Percentiles rank a stretch among this genome's conserved stretches.
Evolutionary conservation across 2,888 invertebrate genomes (phyloP).

Genomic region (Epistrophella euchroma): DNA sequence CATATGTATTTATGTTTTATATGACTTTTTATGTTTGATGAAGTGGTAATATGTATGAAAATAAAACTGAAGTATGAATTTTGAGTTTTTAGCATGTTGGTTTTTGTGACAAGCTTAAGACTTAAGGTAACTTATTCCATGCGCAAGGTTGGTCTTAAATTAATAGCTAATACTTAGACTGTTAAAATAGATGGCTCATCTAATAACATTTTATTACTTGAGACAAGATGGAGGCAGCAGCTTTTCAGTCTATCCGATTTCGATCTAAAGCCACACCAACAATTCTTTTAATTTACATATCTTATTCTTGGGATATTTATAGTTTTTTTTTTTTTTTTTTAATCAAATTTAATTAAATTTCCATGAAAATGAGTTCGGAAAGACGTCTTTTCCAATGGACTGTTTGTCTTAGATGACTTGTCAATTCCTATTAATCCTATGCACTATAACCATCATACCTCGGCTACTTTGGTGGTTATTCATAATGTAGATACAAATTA

Average conservation of each 20-base stretch:
- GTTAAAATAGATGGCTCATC: neutral
- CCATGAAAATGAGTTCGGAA: too few relatives aligned
- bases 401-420: too few relatives aligned
- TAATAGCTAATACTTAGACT: neutral
- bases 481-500: too few relatives aligned
- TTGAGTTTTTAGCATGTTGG: neutral
- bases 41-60: slow-evolving; percentile 12
- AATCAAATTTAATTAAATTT: too few relatives aligned
- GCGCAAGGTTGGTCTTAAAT: neutral
- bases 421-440: too few relatives aligned
- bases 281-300: too few relatives aligned
- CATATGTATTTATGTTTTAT: neutral
- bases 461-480: too few relatives aligned
- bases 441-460: too few relatives aligned
- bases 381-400: too few relatives aligned
- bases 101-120: slow-evolving; percentile 2
- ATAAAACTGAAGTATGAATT: slow-evolving; percentile 10
- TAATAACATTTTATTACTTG: neutral
- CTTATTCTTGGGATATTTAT: too few relatives aligned
- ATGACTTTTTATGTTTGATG: slow-evolving; percentile 16
- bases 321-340: too few relatives aligned
- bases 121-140: neutral
- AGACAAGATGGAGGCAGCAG: neutral
- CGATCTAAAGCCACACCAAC: too few relatives aligned
- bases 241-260: neutral